These are phyloP conservation scores for Notarius lentiginosus DNA, from an alignment of 2,113 vertebrate genomes.

Conservation along the genomic window DNA sequence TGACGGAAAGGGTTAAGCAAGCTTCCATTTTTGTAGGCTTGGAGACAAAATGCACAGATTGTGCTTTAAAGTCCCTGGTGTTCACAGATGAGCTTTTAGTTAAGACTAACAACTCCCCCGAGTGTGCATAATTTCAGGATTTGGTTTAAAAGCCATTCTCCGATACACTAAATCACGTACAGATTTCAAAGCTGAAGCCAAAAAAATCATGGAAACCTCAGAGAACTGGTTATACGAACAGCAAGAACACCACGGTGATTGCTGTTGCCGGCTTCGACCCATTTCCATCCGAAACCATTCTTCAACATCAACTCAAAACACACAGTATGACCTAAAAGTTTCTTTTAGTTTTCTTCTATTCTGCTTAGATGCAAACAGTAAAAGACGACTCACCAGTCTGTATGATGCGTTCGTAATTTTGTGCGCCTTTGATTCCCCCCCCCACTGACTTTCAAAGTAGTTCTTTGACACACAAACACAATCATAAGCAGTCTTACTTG, in stretches of 20 bases:
- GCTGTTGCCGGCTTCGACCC: conserved; percentile 11
- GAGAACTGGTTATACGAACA: not conserved
- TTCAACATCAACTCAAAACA: not conserved
- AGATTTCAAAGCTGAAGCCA: not conserved
- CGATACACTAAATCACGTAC: not conserved
- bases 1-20: not conserved
- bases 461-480: not conserved
- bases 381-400: not conserved
- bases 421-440: not conserved
- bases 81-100: not conserved
- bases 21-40: not conserved
- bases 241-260: not conserved
- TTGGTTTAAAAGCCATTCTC: too few species aligned
- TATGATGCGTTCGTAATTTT: not conserved
- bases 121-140: not conserved
- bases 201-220: not conserved
- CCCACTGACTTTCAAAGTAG: not conserved
- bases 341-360: not conserved
- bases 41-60: not conserved
- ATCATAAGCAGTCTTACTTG: not conserved
- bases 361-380: not conserved
- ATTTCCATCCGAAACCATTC: not conserved
- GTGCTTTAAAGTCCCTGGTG: not conserved
- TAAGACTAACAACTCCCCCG: not conserved
- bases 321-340: too few species aligned